These are phyloP conservation scores for Nomada fabriciana DNA, from an alignment of 2,888 invertebrate genomes.

Conservation along the genomic window DNA sequence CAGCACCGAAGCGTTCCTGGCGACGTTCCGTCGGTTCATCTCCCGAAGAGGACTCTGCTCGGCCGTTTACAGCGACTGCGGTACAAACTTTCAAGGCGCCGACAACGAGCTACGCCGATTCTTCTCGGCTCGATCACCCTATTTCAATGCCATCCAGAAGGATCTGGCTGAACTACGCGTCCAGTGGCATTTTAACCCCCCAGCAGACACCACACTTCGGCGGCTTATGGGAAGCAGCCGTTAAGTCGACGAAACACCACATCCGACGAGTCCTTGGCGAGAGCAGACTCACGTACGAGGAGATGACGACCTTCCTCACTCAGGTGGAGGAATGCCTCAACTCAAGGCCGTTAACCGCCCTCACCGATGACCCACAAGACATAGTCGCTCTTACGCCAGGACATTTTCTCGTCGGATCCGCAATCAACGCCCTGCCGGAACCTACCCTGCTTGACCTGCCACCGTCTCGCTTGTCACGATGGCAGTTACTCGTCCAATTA, in stretches of 20 bases:
- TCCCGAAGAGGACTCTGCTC: not conserved
- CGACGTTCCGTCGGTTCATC: not conserved
- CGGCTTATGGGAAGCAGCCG: no score
- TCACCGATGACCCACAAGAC: not conserved
- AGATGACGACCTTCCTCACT: not conserved
- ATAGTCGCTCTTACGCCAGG: not conserved
- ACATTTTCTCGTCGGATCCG: not conserved
- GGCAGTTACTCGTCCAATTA: not conserved
- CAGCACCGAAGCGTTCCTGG: not conserved
- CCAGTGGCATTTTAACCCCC: not conserved
- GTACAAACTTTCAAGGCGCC: constrained; percentile 3
- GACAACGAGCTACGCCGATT: not conserved
- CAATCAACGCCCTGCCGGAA: not conserved
- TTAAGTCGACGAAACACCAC: no score
- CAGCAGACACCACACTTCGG: not conserved
- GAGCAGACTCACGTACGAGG: not conserved
- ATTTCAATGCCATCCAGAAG: not conserved
- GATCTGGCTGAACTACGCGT: no score
- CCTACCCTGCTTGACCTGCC: not conserved
- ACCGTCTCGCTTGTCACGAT: not conserved
- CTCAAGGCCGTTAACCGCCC: not conserved
- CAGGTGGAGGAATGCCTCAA: constrained; percentile 1
- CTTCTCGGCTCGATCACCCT: not conserved
- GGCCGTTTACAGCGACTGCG: not conserved
- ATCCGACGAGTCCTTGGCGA: not conserved